These are phyloP conservation scores for Philopedon plagiatum DNA, from an alignment of 2,888 invertebrate genomes.

Conservation along the genomic window DNA sequence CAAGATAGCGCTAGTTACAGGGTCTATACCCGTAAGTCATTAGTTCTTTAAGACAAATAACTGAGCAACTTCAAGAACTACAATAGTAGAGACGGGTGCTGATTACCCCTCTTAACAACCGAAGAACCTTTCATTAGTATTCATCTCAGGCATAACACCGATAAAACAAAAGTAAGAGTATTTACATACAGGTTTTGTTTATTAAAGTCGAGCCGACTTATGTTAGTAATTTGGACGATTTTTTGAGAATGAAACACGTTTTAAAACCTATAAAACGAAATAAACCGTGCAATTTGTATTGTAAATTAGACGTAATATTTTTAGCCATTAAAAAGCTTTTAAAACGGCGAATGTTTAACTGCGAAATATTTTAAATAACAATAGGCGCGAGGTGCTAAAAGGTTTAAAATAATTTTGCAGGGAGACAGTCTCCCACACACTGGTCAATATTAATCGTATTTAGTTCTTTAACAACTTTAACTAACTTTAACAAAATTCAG, in stretches of 20 bases:
- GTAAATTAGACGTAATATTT: constrained; percentile 31
- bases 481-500: no score
- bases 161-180: constrained; percentile 41
- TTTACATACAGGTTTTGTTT: constrained; percentile 38
- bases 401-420: neutral
- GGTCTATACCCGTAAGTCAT: no score
- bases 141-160: constrained; percentile 1
- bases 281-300: constrained; percentile 24
- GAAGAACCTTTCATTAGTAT: no score
- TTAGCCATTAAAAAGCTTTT: constrained; percentile 32
- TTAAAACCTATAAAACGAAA: constrained; percentile 11
- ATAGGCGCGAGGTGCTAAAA: neutral
- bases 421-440: no score
- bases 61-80: no score
- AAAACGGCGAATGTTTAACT: neutral
- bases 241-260: constrained; percentile 16
- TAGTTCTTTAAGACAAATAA: no score
- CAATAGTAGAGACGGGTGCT: no score
- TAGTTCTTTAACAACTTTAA: no score
- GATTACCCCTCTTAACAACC: no score
- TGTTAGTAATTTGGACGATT: constrained; percentile 23
- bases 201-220: constrained; percentile 22
- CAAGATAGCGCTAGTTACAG: no score
- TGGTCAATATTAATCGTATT: no score
- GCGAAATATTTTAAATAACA: neutral